Evolutionary conservation across 2,113 vertebrate species (phyloP).

Genomic region (Canis aureus): DNA sequence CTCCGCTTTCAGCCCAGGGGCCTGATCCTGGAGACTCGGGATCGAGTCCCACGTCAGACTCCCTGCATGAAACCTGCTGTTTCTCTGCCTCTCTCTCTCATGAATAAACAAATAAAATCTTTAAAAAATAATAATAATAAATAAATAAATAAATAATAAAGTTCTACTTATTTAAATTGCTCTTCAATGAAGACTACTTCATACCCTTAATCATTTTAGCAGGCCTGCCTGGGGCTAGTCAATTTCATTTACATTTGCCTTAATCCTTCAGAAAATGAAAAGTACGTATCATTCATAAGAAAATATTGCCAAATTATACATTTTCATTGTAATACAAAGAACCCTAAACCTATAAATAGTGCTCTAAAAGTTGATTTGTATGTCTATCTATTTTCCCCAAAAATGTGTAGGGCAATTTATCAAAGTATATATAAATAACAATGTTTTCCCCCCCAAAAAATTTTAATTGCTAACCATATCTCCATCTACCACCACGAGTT

Average conservation of each 20-base stretch:
- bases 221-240: background rate
- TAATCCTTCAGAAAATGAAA: slow-evolving; percentile 4
- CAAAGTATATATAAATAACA: background rate
- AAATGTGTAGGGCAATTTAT: background rate
- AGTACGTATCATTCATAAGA: background rate
- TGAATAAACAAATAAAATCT: too few relatives aligned
- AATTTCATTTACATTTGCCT: background rate
- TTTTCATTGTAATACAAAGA: background rate
- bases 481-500: background rate
- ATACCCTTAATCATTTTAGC: background rate
- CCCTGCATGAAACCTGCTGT: too few relatives aligned
- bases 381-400: background rate
- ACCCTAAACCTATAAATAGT: background rate
- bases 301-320: background rate
- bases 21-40: too few relatives aligned
- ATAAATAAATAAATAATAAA: too few relatives aligned
- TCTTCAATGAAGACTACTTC: background rate
- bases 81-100: too few relatives aligned
- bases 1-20: too few relatives aligned
- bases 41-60: too few relatives aligned
- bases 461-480: background rate
- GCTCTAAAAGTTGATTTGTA: background rate
- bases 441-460: background rate
- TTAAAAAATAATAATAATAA: too few relatives aligned
- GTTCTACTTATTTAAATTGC: too few relatives aligned